Percentiles rank a stretch among this genome's conserved stretches.
Evolutionary conservation across 1,140 invertebrate species (phyloP).

Genomic region (Lepidurus apus): DNA sequence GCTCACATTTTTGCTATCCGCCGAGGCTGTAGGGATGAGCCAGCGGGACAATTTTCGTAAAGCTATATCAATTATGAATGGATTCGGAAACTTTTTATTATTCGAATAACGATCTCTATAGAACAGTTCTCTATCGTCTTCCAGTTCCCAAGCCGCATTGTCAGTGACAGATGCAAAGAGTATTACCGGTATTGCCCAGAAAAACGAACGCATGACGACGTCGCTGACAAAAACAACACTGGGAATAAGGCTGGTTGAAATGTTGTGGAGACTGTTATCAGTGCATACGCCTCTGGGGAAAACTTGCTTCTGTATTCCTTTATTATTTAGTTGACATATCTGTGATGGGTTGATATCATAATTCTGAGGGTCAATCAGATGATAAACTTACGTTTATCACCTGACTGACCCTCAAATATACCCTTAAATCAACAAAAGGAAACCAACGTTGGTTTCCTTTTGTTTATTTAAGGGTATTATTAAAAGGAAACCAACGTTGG

Average conservation of each 20-base stretch:
- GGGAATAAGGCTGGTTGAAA: not conserved
- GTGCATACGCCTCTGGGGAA: too few relatives aligned
- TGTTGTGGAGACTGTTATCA: not conserved
- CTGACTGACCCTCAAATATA: too few relatives aligned
- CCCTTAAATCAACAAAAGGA: too few relatives aligned
- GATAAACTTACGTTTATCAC: too few relatives aligned
- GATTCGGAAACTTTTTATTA: not conserved
- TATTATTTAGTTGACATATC: too few relatives aligned
- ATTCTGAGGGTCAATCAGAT: too few relatives aligned
- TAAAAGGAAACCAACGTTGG: too few relatives aligned
- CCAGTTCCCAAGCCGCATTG: not conserved
- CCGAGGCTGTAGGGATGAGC: not conserved
- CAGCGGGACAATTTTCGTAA: constrained; percentile 6
- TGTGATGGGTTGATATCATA: too few relatives aligned
- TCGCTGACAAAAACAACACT: not conserved
- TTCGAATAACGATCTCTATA: not conserved
- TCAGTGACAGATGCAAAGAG: not conserved
- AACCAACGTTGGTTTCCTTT: too few relatives aligned
- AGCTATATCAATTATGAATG: not conserved
- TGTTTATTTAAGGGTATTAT: too few relatives aligned
- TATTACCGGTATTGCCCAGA: not conserved
- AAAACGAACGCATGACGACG: not conserved
- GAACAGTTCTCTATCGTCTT: not conserved
- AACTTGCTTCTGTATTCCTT: too few relatives aligned
- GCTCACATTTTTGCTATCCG: not conserved